Conservation (phyloP, 2,888 invertebrate genomes). For the Euplexia lucipara region DNA sequence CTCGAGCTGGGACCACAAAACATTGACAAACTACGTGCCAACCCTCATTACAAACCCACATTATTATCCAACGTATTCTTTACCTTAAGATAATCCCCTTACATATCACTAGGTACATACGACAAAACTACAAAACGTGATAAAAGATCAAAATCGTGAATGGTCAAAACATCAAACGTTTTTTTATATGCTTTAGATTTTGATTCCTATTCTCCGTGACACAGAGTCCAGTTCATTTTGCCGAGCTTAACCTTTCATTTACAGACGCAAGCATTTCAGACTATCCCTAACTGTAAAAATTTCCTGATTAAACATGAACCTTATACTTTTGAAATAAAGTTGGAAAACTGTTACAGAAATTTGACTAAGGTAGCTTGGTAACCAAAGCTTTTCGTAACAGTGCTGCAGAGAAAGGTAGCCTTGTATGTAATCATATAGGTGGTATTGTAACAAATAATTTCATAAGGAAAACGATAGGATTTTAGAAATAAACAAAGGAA, state of each 20-base stretch:
- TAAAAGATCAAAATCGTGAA: slow-evolving; percentile 28
- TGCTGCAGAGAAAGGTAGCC: not conserved
- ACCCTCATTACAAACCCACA: slow-evolving; percentile 3
- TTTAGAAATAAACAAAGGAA: slow-evolving; percentile 32
- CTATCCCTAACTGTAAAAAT: no score
- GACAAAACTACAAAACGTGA: slow-evolving; percentile 6
- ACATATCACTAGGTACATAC: slow-evolving; percentile 4
- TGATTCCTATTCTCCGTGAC: slow-evolving; percentile 33
- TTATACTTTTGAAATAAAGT: no score
- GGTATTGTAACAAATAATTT: slow-evolving; percentile 54
- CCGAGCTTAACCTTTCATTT: slow-evolving; percentile 31
- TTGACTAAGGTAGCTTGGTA: no score
- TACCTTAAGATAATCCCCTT: slow-evolving; percentile 33
- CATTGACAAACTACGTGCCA: slow-evolving; percentile 18
- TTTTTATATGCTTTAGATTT: slow-evolving; percentile 24
- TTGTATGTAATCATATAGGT: slow-evolving; percentile 51
- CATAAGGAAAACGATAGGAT: slow-evolving; percentile 50
- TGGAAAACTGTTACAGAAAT: no score
- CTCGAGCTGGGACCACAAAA: slow-evolving; percentile 13
- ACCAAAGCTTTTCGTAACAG: slow-evolving; percentile 29
- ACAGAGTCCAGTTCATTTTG: slow-evolving; percentile 44
- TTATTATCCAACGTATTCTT: not conserved
- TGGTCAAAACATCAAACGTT: slow-evolving; percentile 44
- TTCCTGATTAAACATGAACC: no score
- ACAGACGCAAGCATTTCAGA: no score